A percentile compares a stretch with the other conserved stretches of the same genome.
These are phyloP conservation scores for Andrena cerasifolii DNA, from an alignment of 1,140 invertebrate species.

Conservation along the genomic window DNA sequence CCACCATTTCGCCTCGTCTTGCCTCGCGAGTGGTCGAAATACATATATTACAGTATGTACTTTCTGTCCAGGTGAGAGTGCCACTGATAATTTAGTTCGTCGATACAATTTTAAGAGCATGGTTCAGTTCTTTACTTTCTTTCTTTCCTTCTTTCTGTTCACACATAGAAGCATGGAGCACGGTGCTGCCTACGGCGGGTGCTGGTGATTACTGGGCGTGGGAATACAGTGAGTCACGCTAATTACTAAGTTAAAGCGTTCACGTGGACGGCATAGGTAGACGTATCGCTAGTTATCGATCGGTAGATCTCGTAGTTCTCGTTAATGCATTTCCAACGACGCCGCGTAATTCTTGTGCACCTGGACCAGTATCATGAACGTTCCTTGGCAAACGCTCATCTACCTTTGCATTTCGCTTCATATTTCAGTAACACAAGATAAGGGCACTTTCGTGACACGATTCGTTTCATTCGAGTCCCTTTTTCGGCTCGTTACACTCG, in stretches of 20 bases:
- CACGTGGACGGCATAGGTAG: conserved; percentile 39
- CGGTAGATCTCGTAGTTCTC: conserved; percentile 58
- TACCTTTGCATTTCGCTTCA: not conserved
- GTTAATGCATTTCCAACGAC: conserved; percentile 17
- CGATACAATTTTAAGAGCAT: conserved; percentile 44
- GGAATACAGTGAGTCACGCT: conserved; percentile 80
- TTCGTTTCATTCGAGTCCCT: not conserved
- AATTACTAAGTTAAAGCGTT: conserved; percentile 59
- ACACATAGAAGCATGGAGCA: conserved; percentile 80
- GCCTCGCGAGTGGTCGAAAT: too few species aligned
- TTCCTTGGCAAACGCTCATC: not conserved
- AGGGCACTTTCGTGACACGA: not conserved
- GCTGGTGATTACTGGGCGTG: conserved; percentile 80
- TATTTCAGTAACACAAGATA: too few species aligned
- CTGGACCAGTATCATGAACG: not conserved
- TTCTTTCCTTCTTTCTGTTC: conserved; percentile 75
- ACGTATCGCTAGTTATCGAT: conserved; percentile 53
- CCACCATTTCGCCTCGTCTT: too few species aligned
- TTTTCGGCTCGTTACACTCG: not conserved
- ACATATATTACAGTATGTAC: not conserved
- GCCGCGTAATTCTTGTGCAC: conserved; percentile 2
- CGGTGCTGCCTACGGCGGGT: conserved; percentile 80
- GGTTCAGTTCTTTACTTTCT: conserved; percentile 70
- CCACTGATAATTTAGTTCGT: not conserved
- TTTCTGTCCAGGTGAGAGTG: not conserved